These are phyloP conservation scores for Ostrea denselamellosa DNA, from an alignment of 1,140 invertebrate genomes.

Conservation along the genomic window DNA sequence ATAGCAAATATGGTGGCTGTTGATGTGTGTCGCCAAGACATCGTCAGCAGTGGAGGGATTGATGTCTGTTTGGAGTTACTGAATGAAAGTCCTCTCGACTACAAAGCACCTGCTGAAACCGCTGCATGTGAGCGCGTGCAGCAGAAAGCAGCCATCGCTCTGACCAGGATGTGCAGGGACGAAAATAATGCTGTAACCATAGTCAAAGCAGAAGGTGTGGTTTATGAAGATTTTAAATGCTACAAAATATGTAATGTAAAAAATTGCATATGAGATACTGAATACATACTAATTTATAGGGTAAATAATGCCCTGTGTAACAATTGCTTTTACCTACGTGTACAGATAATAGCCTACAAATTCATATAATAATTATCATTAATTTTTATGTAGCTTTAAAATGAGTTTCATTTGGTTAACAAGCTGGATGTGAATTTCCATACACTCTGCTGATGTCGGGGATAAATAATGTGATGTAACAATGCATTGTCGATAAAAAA, in stretches of 20 bases:
- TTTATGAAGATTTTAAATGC: background rate
- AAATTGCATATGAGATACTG: background rate
- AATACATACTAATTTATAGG: background rate
- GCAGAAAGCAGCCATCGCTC: constrained; percentile 90
- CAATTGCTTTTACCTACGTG: too few relatives aligned
- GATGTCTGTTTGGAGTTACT: constrained; percentile 88
- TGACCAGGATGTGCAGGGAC: constrained; percentile 89
- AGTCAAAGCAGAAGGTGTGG: constrained; percentile 85
- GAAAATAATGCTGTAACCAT: constrained; percentile 86
- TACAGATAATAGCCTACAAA: too few relatives aligned
- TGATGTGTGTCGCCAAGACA: constrained; percentile 82
- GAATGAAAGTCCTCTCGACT: constrained; percentile 83
- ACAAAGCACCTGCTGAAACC: constrained; percentile 80
- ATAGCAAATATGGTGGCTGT: constrained; percentile 88
- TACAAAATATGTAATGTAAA: background rate
- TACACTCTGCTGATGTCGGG: too few relatives aligned
- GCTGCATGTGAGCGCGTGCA: constrained; percentile 88
- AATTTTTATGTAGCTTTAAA: too few relatives aligned
- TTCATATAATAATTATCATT: too few relatives aligned
- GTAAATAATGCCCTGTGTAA: too few relatives aligned
- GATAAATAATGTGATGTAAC: too few relatives aligned
- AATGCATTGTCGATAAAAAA: too few relatives aligned
- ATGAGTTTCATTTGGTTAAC: too few relatives aligned
- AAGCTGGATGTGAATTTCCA: too few relatives aligned
- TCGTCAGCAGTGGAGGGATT: constrained; percentile 83